Base-by-base conservation (phyloP, 1,140 invertebrate species). In the Danaus melanippus region DNA sequence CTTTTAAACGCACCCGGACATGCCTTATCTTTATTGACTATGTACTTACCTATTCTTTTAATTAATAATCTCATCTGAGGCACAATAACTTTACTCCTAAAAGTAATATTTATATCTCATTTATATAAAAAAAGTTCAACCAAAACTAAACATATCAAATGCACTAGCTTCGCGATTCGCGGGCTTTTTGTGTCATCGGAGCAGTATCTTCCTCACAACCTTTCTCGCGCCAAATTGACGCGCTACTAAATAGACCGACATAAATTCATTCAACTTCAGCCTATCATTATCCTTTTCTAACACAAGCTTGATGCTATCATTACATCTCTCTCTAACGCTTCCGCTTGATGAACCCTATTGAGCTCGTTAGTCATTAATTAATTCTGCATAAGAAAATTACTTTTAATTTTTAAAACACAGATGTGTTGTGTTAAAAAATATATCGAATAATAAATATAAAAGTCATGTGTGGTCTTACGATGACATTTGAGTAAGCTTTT, bases 341-440 rank as follows among this genome's bases (percentile, higher is more conserved):
- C 83, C 83, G 83, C 81, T 71, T 84, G 78, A 86, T 78, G 80
- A 84, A 86, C 78, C 76, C 83, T 83, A 86, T 86, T 86, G 79
- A 83, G 83, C 83, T 86, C 79, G 83, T 86, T 86, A 86, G 79
- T 86, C 79, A 84, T 84, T 86, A 86, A 84, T 86, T 86, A 86
- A 86, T 84, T 86, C 83, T 84, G 81, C 83, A 84, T 86, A 86
- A 83, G 81, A 86, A 86, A 86, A 86, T 86, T 84, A 84, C 74
- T 86, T 86, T 86, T 86, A 84, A 86, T 84, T 86, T n/a, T 84
- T 83, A 80, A 74, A 72, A 66, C 73, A 77, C 80, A 81, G 79
- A 83, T 84, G 78, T 72, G 55, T 58, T 62, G 62, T 68, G 62
- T 60, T 62, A 68, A 64, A 63, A 64, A 59, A 57, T 65, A 62